These are phyloP conservation scores for Colinus virginianus DNA, from an alignment of 2,113 vertebrate genomes.

Conservation along the genomic window DNA sequence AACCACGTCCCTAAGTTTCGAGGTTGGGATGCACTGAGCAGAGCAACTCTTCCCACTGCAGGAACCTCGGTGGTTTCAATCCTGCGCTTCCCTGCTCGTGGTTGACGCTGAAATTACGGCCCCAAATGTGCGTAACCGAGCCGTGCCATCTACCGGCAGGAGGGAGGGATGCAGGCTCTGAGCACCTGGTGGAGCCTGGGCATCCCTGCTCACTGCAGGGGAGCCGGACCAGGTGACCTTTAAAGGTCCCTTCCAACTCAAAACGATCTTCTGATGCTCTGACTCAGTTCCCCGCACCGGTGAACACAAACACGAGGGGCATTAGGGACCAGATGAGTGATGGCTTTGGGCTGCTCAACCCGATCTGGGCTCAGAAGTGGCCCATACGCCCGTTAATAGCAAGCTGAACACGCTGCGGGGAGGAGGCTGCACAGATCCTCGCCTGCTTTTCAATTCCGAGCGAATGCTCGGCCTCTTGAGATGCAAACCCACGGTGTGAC, in stretches of 20 bases:
- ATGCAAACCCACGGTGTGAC: slow-evolving; percentile 37
- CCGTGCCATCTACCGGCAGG: slow-evolving; percentile 73
- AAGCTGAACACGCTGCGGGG: not conserved
- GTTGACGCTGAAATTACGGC: slow-evolving; percentile 33
- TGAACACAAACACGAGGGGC: slow-evolving; percentile 51
- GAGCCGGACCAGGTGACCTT: not conserved
- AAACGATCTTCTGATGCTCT: too few species aligned
- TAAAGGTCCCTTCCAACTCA: not conserved
- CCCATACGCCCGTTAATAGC: not conserved
- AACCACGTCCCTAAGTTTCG: not conserved
- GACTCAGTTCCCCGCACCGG: too few species aligned
- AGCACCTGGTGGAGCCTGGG: not conserved
- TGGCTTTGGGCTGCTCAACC: slow-evolving; percentile 52
- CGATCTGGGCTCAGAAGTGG: slow-evolving; percentile 63
- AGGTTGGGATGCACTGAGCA: fast-evolving
- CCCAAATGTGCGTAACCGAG: slow-evolving; percentile 36
- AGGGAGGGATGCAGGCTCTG: not conserved
- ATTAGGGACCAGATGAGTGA: slow-evolving; percentile 53
- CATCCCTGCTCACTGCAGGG: not conserved
- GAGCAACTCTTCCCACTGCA: not conserved
- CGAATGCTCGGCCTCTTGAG: not conserved
- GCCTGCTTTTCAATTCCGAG: slow-evolving; percentile 22
- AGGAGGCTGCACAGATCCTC: not conserved
- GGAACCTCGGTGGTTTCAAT: not conserved
- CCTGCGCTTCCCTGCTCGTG: not conserved